These are phyloP conservation scores for Zoanthus gigantus DNA, from an alignment of 92 coral and sea anemone genomes.

Conservation along the genomic window DNA sequence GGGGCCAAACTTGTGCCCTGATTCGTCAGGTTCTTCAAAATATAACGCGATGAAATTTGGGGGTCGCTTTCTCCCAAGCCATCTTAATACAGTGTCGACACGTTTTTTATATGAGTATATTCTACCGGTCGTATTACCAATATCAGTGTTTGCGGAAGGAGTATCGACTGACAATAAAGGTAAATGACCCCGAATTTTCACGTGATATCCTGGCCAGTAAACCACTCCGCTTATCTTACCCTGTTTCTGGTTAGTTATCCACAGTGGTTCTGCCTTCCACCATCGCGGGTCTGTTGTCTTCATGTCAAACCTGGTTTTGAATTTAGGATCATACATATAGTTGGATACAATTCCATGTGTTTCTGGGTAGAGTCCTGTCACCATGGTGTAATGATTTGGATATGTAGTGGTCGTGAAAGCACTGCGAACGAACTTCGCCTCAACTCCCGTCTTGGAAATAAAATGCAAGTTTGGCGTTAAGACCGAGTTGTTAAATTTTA, in stretches of 20 bases:
- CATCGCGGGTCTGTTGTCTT: slow-evolving; percentile 79
- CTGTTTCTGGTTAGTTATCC: slow-evolving; percentile 89
- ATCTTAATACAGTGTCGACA: slow-evolving; percentile 65
- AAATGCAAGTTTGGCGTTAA: slow-evolving; percentile 83
- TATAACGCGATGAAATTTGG: slow-evolving; percentile 92
- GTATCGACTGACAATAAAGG: slow-evolving; percentile 65
- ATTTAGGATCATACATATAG: slow-evolving; percentile 85
- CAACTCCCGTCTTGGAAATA: slow-evolving; percentile 76
- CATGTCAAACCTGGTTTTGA: slow-evolving; percentile 66
- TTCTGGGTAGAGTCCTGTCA: slow-evolving; percentile 93
- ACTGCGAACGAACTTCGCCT: slow-evolving; percentile 78
- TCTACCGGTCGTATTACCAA: slow-evolving; percentile 67
- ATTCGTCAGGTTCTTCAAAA: slow-evolving; percentile 87
- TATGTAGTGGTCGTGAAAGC: slow-evolving; percentile 87
- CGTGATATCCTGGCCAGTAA: slow-evolving; percentile 92
- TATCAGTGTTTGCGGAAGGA: slow-evolving; percentile 71
- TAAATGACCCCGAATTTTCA: slow-evolving; percentile 65
- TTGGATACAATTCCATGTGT: slow-evolving; percentile 90
- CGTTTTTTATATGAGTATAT: slow-evolving; percentile 74
- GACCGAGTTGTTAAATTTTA: slow-evolving; percentile 55
- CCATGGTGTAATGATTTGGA: slow-evolving; percentile 86
- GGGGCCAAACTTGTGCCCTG: slow-evolving; percentile 77
- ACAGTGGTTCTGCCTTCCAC: slow-evolving; percentile 93
- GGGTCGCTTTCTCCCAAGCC: slow-evolving; percentile 75
- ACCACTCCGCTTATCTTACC: slow-evolving; percentile 83